Base-by-base conservation (phyloP, 2,113 vertebrate species). In the Corythornis vintsioides region DNA sequence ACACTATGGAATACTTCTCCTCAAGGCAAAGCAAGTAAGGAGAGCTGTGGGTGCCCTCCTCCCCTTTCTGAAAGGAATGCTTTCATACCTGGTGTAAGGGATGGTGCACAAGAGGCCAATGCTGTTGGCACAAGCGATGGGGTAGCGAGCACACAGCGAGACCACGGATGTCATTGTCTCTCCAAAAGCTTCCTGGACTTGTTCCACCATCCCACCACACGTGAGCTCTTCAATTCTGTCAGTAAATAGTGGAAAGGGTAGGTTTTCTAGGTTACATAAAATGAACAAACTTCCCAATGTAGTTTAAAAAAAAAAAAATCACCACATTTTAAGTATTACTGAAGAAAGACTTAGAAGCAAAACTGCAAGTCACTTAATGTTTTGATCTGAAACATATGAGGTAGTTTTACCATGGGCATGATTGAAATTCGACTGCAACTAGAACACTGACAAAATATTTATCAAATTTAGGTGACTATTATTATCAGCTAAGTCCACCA, bases 161-260 rank as follows among this genome's bases (percentile, higher is more conserved):
- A 99, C 99, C n/a, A 99, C 99, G 2, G 99, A 99, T 0, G 99
- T 99, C 99, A 99, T 99, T 7, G 99, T 99, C 96, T 99, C 99
- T 29, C 99, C 99, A 43, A 99, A 99, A 61, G 99, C 99, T 88
- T 99, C 99, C 95, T 99, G 99, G 40, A 99, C 99, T 92, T 99
- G 99, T 90, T 99, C 99, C 22, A 99, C 99, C 99, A 99, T 99
- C 57, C 99, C 99, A 1, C 99, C 99, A 77, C 99, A 99, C 0
- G 99, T 99, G 50, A 99, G 97, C 92, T 99, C 99, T 93, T 99
- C 99, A 64, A 99, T 99, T 96, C 99, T 99, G 92, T 43, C 24
- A 94, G 26, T 4, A 73, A 53, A 6, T 11, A 84, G 73, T 85
- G 48, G n/a, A 61, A 88, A 89, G 13, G 4, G 38, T 19, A 86